Base-by-base conservation (phyloP, 2,888 invertebrate genomes). In the Orthonevra nobilis region DNA sequence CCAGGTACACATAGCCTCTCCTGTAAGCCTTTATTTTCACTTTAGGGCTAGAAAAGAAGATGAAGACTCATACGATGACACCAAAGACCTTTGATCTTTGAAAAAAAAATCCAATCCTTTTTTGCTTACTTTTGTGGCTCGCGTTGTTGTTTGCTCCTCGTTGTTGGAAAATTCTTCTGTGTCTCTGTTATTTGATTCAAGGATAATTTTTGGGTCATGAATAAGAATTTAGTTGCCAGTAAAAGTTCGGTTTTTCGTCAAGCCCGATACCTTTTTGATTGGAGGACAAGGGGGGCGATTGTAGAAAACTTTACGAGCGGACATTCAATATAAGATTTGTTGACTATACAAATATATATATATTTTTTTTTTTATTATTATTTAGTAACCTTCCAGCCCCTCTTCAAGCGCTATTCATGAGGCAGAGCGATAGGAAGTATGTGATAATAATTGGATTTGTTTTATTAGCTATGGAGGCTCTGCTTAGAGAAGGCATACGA, bases 391-490 rank as follows among this genome's bases (percentile, higher is more conserved):
- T 15, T 3, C 7, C 23, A 2, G 3, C 23, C 7, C 28, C 12
- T 15, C 2, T 17, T 28, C 46, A 56, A 56, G 44, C 44, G 60
- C 72, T 77, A 77, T 77, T 77, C 72, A 77, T 72, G 58, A 64
- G 72, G n/a, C n/a, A n/a, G n/a, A n/a, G n/a, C 58, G 72, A 77
- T 70, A 32, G 64, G 26, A 64, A 70, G 70, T 77, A 70, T 70
- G 77, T 66, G 77, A 77, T 70, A 72, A 77, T 77, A 72, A 77
- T 72, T 77, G 72, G 72, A 64, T 72, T 64, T 64, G 36, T 66
- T 77, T 77, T 77, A 77, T 58, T 60, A 64, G 64, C 64, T 38
- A 46, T 17, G 32, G n/a, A n/a, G n/a, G n/a, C n/a, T n/a, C n/a
- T n/a, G n/a, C n/a, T n/a, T n/a, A n/a, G n/a, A n/a, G n/a, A n/a